Evolutionary conservation across 2,797 vertebrate genomes (phyloP), one percentile per base, ranked within the genome.

Genomic region (Kryptolebias ocellatus): DNA sequence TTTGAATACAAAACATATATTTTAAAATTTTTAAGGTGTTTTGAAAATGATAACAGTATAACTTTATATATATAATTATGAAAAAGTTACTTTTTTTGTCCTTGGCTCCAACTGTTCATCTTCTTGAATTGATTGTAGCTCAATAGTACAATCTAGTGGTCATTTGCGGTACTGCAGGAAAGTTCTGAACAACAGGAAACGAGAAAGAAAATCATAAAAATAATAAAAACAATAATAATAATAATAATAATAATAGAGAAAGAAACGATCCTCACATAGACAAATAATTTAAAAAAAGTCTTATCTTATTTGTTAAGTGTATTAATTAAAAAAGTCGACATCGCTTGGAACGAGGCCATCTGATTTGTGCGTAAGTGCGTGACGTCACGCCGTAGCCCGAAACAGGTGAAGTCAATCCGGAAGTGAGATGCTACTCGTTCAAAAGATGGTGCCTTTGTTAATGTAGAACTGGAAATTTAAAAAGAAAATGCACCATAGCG

Each of bases 331-430:
- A 20, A 42, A 18, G n/a, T 20, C 3, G 5, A 31, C n/a, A 16
- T 37, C 14, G 11, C 4, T 12, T 2, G 2, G 47, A 5, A 4
- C 27, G 0, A 0, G 0, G 45, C 70, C 55, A 88, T 59, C 81
- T 90, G 62, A 52, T 9, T 9, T 9, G 0, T 2, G 24, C 72
- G 59, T 73, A 4, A 46, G 9, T 1, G 47, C 20, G 49, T 27
- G 60, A 8, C 83, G 87, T 85, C 71, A 69, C 0, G 12, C 9
- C 83, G 72, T 18, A 45, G 47, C 39, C 52, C 4, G 16, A 63
- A 53, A 58, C 79, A 80, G 62, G 64, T 57, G 76, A 53, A 80
- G 3, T 53, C 3, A 72, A 83, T 17, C 67, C 83, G 92, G 92
- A 92, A 90, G 81, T 85, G 47, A 73, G 69, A 53, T 60, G 71